Evolutionary conservation across 92 coral and sea anemone species (phyloP).

Genomic region (Phenganax subtilis): DNA sequence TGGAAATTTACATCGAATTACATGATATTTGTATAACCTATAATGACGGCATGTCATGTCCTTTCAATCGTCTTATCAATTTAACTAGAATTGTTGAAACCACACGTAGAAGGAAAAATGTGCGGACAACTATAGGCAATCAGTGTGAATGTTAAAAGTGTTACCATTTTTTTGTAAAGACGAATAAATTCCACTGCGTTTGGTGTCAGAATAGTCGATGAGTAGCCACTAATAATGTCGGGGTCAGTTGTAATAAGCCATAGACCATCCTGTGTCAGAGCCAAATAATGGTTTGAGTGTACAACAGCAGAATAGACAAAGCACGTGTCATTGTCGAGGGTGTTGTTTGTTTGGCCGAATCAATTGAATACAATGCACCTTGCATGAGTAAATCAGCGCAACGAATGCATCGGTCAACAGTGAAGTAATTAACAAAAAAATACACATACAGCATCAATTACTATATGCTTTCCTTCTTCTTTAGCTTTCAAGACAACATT

Average conservation of each 20-base stretch:
- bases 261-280: slow-evolving; percentile 71
- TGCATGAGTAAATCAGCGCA: not conserved
- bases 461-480: slow-evolving; percentile 69
- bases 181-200: slow-evolving; percentile 88
- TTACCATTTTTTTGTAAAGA: slow-evolving; percentile 68
- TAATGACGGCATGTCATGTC: not conserved
- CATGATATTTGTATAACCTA: not conserved
- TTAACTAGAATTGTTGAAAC: not conserved
- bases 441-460: slow-evolving; percentile 85
- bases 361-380: no score
- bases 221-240: slow-evolving; percentile 68
- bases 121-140: no score
- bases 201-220: slow-evolving; percentile 76
- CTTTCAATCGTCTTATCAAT: not conserved
- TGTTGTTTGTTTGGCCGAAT: no score
- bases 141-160: no score
- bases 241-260: slow-evolving; percentile 68
- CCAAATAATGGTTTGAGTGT: not conserved
- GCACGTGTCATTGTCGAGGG: not conserved
- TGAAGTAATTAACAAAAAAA: not conserved
- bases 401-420: not conserved
- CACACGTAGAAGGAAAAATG: no score
- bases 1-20: not conserved
- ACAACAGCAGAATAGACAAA: not conserved
- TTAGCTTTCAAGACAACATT: slow-evolving; percentile 76